These are phyloP conservation scores for Capricornis sumatraensis DNA, from an alignment of 2,113 vertebrate genomes.

Conservation along the genomic window DNA sequence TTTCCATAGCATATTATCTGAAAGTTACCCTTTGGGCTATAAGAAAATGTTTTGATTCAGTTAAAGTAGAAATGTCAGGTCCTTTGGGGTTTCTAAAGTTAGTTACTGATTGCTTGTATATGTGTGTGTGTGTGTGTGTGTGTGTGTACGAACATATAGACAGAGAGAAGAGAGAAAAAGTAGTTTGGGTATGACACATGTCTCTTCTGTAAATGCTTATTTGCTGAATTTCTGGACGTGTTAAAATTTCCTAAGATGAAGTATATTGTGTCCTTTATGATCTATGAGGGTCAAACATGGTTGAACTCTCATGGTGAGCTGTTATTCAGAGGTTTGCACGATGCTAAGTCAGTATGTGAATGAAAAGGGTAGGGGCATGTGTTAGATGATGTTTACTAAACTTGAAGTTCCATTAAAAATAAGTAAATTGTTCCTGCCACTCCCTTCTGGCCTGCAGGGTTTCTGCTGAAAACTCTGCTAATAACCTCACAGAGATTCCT, in stretches of 20 bases:
- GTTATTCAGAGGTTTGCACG: neutral
- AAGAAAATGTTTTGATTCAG: neutral
- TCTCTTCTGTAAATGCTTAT: neutral
- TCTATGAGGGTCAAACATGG: neutral
- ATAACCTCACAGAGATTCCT: neutral
- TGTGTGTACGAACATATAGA: neutral
- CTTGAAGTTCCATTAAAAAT: neutral
- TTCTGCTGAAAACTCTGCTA: neutral
- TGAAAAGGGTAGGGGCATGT: accelerated
- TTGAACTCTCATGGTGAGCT: neutral
- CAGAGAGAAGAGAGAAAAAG: neutral
- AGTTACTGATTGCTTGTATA: neutral
- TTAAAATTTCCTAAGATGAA: neutral
- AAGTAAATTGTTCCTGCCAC: neutral
- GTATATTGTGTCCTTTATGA: neutral
- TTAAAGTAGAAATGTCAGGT: neutral
- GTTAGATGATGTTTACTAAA: neutral
- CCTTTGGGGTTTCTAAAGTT: neutral
- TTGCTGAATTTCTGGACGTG: neutral
- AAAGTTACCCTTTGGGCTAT: neutral
- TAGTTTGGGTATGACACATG: neutral
- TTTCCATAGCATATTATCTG: neutral
- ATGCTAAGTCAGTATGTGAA: neutral
- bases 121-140: neutral
- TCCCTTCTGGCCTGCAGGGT: neutral